Evolutionary conservation across 2,113 vertebrate species (phyloP), one percentile per base, ranked within the genome.

Genomic region (Catharus bicknelli): DNA sequence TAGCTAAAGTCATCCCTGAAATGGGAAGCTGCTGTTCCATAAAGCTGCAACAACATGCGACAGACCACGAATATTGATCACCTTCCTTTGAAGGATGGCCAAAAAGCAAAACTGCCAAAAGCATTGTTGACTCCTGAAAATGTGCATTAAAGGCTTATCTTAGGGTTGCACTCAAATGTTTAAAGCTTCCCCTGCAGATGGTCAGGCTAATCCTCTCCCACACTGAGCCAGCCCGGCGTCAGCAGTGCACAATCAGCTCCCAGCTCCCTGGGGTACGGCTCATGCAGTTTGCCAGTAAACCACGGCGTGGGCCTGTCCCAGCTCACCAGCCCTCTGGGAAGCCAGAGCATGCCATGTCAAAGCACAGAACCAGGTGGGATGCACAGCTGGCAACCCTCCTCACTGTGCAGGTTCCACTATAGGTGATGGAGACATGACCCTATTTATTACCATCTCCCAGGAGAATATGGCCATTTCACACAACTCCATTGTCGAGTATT

Each of bases 281-380:
- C 79, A 45, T 3, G 29, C 40, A 22, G 21, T 18, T 67, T 0
- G 0, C 7, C 78, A 26, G 32, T 5, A 34, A 74, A 5, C 43
- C 57, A 12, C 0, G 0, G 17, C 4, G 0, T 0, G 5, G 25
- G 27, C 14, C 81, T 19, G 29, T 16, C 55, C 5, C 2, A 50
- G 80, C 42, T 36, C 61, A 8, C 0, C 6, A 66, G 51, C 47
- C 42, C 27, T 19, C 50, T 30, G 34, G 36, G 22, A 67, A 45
- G 29, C 29, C 79, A 59, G 86, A 29, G 5, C 16, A 40, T 0
- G 22, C 42, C 1, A 0, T 5, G 13, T 5, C 0, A 0, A 38
- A 53, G 40, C 29, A 27, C 3, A 1, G 68, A 47, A 75, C 40
- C 75, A 21, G 58, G 10, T 15, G 58, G 51, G 58, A 42, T 9